Evolutionary conservation across 2,113 vertebrate species (phyloP).

Genomic region (Platichthys stellatus): DNA sequence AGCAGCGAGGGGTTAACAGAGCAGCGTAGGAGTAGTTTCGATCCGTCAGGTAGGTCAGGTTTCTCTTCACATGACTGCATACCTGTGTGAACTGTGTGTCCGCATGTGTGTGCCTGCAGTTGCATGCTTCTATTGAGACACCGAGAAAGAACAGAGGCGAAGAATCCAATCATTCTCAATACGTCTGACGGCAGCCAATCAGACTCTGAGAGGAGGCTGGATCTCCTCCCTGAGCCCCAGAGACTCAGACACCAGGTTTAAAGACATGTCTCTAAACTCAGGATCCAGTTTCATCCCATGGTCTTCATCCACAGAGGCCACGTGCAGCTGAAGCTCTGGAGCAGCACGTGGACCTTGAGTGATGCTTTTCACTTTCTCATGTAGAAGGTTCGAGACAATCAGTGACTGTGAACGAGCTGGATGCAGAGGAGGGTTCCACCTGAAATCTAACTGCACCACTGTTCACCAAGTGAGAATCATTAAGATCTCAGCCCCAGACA

Average conservation of each 20-base stretch:
- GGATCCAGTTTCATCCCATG: not conserved
- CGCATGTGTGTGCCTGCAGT: constrained; percentile 53
- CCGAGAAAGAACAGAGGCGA: constrained; percentile 37
- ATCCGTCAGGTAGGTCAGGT: constrained; percentile 87
- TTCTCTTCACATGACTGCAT: constrained; percentile 84
- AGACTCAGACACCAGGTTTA: not conserved
- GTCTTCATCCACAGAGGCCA: not conserved
- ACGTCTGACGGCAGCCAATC: constrained; percentile 54
- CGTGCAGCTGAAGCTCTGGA: too few species aligned
- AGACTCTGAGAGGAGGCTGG: not conserved
- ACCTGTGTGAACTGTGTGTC: constrained; percentile 61
- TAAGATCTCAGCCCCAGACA: too few species aligned
- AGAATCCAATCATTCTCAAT: constrained; percentile 72
- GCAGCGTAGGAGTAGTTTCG: constrained; percentile 86
- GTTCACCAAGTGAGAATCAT: not conserved
- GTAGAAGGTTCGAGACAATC: too few species aligned
- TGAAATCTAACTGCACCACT: too few species aligned
- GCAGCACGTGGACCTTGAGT: too few species aligned
- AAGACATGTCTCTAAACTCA: not conserved
- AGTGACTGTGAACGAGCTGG: too few species aligned
- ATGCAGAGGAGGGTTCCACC: too few species aligned
- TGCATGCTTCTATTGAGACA: constrained; percentile 57
- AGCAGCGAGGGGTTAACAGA: constrained; percentile 78
- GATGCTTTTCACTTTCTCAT: too few species aligned
- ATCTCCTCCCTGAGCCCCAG: too few species aligned